Percentiles rank a stretch among this genome's conserved stretches.
Conservation (phyloP, 2,113 vertebrate species). For the Sinocyclocheilus maitianheensis region DNA sequence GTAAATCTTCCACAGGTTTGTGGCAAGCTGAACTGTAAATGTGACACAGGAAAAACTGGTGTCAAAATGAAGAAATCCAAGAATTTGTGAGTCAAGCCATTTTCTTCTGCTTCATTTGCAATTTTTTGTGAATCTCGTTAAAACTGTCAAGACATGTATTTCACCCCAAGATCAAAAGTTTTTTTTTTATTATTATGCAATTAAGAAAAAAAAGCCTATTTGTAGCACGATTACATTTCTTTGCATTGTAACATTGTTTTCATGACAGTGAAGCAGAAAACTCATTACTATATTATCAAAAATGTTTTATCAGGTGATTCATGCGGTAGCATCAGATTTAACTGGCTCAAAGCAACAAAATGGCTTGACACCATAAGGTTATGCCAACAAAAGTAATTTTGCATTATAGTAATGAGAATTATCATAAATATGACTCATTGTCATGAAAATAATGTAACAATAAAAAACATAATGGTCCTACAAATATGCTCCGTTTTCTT, state of each 20-base stretch:
- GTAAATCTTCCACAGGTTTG: conserved; percentile 69
- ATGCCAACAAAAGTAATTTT: not conserved
- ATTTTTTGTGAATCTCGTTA: too few species aligned
- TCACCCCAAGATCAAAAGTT: too few species aligned
- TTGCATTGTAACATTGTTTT: too few species aligned
- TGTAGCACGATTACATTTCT: too few species aligned
- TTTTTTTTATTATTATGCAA: too few species aligned
- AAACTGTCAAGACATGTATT: too few species aligned
- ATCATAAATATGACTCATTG: not conserved
- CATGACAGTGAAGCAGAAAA: too few species aligned
- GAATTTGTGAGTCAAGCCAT: conserved; percentile 80
- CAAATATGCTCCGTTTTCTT: not conserved
- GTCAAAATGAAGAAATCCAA: conserved; percentile 78
- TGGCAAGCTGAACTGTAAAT: conserved; percentile 66
- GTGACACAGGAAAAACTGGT: conserved; percentile 67
- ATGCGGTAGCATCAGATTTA: too few species aligned
- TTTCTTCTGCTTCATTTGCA: not conserved
- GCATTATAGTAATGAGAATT: not conserved
- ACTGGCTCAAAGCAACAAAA: too few species aligned
- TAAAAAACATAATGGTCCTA: not conserved
- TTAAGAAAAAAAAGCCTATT: too few species aligned
- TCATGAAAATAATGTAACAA: not conserved
- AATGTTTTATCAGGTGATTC: too few species aligned
- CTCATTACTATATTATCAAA: too few species aligned
- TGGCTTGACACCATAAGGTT: not conserved